Percentiles rank a stretch among this genome's conserved stretches.
Evolutionary conservation across 1,140 invertebrate species (phyloP).

Genomic region (Rhagoletis pomonella): DNA sequence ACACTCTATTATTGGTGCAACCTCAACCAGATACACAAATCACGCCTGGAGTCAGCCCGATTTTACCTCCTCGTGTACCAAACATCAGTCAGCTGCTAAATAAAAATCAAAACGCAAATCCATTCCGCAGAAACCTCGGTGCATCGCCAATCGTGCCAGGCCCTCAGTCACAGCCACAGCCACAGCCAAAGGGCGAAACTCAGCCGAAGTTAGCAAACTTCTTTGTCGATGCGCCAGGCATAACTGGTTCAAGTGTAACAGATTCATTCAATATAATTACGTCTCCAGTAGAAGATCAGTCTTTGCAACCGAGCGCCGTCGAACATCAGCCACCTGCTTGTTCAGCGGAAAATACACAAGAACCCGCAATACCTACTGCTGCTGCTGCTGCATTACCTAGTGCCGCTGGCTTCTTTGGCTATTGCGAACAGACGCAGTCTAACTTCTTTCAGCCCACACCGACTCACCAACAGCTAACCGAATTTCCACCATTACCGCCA

Average conservation of each 20-base stretch:
- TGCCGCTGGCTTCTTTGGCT: background rate
- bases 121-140: conserved; percentile 5
- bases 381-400: background rate
- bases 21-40: background rate
- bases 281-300: background rate
- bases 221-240: conserved; percentile 31
- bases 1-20: background rate
- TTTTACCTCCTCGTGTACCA: background rate
- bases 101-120: conserved; percentile 32
- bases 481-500: conserved; percentile 57
- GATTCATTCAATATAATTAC: conserved; percentile 56
- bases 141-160: background rate
- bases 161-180: background rate
- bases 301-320: background rate
- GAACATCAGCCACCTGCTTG: background rate
- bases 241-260: background rate
- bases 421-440: background rate
- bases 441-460: background rate
- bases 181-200: background rate
- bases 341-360: background rate
- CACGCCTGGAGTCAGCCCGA: background rate
- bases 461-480: background rate
- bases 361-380: background rate
- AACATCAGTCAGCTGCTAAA: background rate
- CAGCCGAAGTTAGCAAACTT: conserved; percentile 56